phyloP scores from a whole-genome alignment of 2,888 invertebrate species.

The Trilocha varians region DNA sequence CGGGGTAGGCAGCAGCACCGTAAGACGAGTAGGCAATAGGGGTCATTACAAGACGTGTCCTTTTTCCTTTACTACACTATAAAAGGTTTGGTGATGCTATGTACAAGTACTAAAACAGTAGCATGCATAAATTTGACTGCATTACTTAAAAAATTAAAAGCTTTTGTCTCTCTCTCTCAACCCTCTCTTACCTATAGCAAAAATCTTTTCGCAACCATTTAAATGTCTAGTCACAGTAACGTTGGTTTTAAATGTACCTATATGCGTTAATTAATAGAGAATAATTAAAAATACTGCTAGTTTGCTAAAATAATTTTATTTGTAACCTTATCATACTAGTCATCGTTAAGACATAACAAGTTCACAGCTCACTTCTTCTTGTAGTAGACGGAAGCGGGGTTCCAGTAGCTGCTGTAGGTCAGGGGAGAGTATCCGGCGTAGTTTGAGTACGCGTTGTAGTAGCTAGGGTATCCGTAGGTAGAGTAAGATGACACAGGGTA shows the following conservation, averaged over 20 bases:
- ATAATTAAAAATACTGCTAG: neutral
- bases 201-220: too few species aligned
- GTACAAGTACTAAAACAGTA: too few species aligned
- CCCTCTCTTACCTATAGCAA: too few species aligned
- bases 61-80: too few species aligned
- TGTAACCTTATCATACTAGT: neutral
- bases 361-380: neutral
- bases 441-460: conserved; percentile 1
- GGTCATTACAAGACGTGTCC: too few species aligned
- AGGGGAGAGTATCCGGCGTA: conserved; percentile 3
- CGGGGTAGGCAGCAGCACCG: conserved; percentile 3
- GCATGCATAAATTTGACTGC: too few species aligned
- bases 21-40: conserved; percentile 4
- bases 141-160: too few species aligned
- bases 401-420: conserved; percentile 1
- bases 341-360: neutral
- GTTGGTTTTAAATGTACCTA: too few species aligned
- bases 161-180: too few species aligned
- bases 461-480: neutral
- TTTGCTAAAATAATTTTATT: neutral
- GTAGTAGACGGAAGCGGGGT: neutral
- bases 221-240: too few species aligned
- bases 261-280: neutral
- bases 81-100: too few species aligned
- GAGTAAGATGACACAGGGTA: conserved; percentile 7